Base-by-base conservation (phyloP, 1,140 invertebrate species). In the Triops cancriformis region DNA sequence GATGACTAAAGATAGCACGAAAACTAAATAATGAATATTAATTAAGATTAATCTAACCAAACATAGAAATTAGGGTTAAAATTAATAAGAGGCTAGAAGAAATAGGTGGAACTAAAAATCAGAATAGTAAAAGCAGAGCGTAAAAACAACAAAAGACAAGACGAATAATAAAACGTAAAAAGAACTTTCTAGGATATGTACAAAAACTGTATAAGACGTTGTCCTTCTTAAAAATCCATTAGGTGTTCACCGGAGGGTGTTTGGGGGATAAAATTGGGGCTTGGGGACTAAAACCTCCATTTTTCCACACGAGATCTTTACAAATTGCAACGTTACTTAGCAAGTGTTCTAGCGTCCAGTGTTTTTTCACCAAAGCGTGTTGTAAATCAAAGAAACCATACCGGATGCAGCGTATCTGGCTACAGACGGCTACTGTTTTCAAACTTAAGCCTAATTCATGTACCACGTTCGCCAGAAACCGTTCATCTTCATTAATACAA, bases 321-420 rank as follows among this genome's bases (percentile, higher is more conserved):
- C 89, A 90, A 1, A 80, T 76, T 18, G 85, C 81, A 79, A 98
- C 90, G 83, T 94, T 97, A 3, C 88, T 84, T 3, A 95, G 78
- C 74, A 98, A 89, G 81, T 91, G 82, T 77, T 91, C 82, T 28
- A 96, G 80, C 76, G 85, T 88, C 93, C 95, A 98, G 80, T 97
- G 89, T 85, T 96, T 94, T 37, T 88, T 85, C 1, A 98, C 84
- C 7, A 98, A 84, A 12, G 94, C 90, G 81, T 92, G 84, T 0
- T 92, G 86, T 6, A 93, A 74, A n/a, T 87, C 88, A 83, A 98
- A 98, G 81, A 91, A 88, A 26, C 93, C 94, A 82, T 92, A 91
- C 42, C 93, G 88, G 26, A 94, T 89, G 82, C 94, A 94, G 77
- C 93, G 90, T 10, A 98, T 85, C 73, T 89, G 88, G 0, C 89